A percentile compares a stretch with the other conserved stretches of the same genome.
These are phyloP conservation scores for Leptopilina boulardi DNA, from an alignment of 1,140 invertebrate genomes.

Conservation along the genomic window DNA sequence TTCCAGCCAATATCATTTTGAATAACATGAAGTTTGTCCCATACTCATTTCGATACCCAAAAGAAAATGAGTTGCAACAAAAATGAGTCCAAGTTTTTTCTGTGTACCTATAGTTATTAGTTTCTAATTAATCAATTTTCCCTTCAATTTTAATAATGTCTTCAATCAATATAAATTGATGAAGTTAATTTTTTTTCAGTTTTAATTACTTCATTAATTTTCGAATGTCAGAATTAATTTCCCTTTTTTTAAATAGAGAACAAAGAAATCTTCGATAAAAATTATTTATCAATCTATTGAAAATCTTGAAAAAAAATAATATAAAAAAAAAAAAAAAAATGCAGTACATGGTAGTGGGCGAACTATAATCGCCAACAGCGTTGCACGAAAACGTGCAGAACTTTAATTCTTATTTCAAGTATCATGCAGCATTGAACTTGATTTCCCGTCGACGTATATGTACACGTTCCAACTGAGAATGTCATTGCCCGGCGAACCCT, in stretches of 20 bases:
- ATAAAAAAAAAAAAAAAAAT: neutral
- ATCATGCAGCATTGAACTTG: slow-evolving; percentile 62
- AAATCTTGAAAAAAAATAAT: neutral
- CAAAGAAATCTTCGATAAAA: slow-evolving; percentile 3
- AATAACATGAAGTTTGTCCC: too few species aligned
- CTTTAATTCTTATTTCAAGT: slow-evolving; percentile 48
- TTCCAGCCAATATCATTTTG: too few species aligned
- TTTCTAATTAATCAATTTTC: slow-evolving; percentile 3
- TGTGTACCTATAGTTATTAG: too few species aligned
- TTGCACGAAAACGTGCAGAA: slow-evolving; percentile 43
- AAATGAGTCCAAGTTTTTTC: too few species aligned
- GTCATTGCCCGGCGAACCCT: slow-evolving; percentile 44
- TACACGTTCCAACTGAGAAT: slow-evolving; percentile 57
- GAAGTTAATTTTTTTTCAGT: neutral
- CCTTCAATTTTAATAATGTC: neutral
- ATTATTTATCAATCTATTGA: slow-evolving; percentile 1
- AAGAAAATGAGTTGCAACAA: too few species aligned
- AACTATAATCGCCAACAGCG: slow-evolving; percentile 36
- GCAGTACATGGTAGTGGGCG: slow-evolving; percentile 49
- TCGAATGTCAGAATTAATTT: too few species aligned
- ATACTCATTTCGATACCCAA: too few species aligned
- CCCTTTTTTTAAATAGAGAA: too few species aligned
- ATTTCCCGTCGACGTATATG: slow-evolving; percentile 52
- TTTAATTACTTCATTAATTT: neutral
- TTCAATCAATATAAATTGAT: neutral